A percentile compares a stretch with the other conserved stretches of the same genome.
phyloP scores from a whole-genome alignment of 2,888 invertebrate species.

The Leptothorax acervorum region DNA sequence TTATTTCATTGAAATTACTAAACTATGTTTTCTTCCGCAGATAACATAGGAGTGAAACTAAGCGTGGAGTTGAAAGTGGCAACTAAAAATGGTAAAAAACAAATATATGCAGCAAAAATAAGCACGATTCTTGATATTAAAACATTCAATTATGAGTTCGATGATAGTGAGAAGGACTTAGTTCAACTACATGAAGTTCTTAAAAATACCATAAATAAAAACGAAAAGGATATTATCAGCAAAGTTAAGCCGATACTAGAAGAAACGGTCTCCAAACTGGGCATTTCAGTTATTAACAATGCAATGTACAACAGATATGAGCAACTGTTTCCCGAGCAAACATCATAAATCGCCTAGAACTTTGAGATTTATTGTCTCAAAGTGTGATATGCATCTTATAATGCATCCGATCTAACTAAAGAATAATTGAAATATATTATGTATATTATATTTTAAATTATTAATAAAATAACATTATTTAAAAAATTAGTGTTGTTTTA shows the following conservation, averaged over 20 bases:
- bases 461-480: not conserved
- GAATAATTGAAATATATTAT: not conserved
- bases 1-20: not conserved
- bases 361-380: not conserved
- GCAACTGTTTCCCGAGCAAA: not conserved
- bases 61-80: conserved; percentile 65
- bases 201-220: not conserved
- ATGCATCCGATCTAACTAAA: not conserved
- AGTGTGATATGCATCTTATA: not conserved
- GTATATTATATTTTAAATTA: not conserved
- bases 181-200: not conserved
- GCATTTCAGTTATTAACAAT: not conserved
- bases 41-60: conserved; percentile 32
- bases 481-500: not conserved
- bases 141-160: not conserved
- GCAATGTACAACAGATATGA: not conserved
- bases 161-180: not conserved
- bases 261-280: rapidly evolving
- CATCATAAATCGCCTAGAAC: not conserved
- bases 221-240: not conserved
- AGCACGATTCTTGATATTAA: conserved; percentile 72
- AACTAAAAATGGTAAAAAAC: conserved; percentile 70
- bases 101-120: conserved; percentile 76
- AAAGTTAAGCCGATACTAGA: not conserved
- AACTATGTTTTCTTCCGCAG: not conserved